A percentile compares a stretch with the other conserved stretches of the same genome.
phyloP scores from a whole-genome alignment of 2,888 invertebrate genomes.

The Heliothis peltigera region DNA sequence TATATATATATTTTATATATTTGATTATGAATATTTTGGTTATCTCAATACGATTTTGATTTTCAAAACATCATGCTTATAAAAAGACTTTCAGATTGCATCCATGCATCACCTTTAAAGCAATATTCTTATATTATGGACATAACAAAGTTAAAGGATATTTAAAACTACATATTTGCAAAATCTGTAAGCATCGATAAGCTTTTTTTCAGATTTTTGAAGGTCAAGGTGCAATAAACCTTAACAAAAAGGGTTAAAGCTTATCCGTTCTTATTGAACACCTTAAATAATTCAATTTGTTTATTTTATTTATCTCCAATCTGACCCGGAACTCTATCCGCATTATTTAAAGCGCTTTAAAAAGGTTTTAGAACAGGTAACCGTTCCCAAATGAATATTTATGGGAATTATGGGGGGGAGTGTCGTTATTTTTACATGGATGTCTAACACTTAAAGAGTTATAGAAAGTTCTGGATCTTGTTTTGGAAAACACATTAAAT shows the following conservation, averaged over 20 bases:
- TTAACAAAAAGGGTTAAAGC: background rate
- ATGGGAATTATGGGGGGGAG: slow-evolving; percentile 39
- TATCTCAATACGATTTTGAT: too few species aligned
- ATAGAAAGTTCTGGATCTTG: slow-evolving; percentile 21
- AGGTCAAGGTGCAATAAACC: background rate
- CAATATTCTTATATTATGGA: too few species aligned
- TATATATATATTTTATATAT: too few species aligned
- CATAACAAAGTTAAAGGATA: too few species aligned
- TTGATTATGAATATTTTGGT: too few species aligned
- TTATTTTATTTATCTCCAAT: slow-evolving; percentile 22
- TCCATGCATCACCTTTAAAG: too few species aligned
- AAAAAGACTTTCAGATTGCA: too few species aligned
- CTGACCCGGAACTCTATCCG: slow-evolving; percentile 26
- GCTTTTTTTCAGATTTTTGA: background rate
- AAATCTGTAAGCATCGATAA: background rate
- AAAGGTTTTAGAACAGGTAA: slow-evolving; percentile 48
- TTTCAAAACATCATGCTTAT: too few species aligned
- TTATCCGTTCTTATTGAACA: slow-evolving; percentile 1
- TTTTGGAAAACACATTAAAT: too few species aligned
- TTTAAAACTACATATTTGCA: too few species aligned
- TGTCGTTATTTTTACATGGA: slow-evolving; percentile 45
- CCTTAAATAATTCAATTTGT: slow-evolving; percentile 30
- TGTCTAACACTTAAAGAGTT: slow-evolving; percentile 36
- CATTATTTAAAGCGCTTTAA: slow-evolving; percentile 52
- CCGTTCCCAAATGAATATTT: slow-evolving; percentile 56